phyloP scores from a whole-genome alignment of 2,797 vertebrate genomes.

The Masticophis lateralis region DNA sequence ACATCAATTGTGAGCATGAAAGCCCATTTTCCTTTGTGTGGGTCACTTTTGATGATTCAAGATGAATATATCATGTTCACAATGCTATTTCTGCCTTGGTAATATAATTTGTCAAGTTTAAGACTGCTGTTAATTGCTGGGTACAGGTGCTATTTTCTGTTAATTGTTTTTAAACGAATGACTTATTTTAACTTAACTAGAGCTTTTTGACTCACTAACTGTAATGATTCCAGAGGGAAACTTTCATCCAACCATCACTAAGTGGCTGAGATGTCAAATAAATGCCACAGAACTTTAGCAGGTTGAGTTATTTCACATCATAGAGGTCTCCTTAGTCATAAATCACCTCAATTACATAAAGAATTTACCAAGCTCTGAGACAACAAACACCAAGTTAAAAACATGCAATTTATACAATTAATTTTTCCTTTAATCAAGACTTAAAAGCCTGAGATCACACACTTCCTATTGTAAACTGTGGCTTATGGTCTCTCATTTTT shows the following conservation, averaged over 20 bases:
- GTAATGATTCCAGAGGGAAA: conserved; percentile 20
- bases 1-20: neutral
- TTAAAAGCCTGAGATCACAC: conserved; percentile 35
- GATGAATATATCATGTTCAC: neutral
- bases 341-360: conserved; percentile 20
- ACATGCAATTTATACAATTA: conserved; percentile 15
- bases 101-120: neutral
- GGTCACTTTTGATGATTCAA: neutral
- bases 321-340: conserved; percentile 1
- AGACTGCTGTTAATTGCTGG: conserved; percentile 16
- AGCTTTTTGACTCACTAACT: rapidly evolving
- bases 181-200: neutral
- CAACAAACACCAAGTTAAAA: conserved; percentile 29
- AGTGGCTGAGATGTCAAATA: conserved; percentile 9
- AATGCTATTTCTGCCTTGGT: conserved; percentile 10
- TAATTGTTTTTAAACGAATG: neutral
- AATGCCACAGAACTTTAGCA: conserved; percentile 21
- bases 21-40: neutral
- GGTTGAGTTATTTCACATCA: conserved; percentile 13
- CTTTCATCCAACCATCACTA: neutral
- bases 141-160: conserved; percentile 17
- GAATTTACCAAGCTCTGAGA: conserved; percentile 11
- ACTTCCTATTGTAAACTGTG: conserved; percentile 31
- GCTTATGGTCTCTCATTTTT: conserved; percentile 34
- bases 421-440: conserved; percentile 40